Base-by-base conservation (phyloP, 2,797 vertebrate species). In the Enteromius unitaeniatus region DNA sequence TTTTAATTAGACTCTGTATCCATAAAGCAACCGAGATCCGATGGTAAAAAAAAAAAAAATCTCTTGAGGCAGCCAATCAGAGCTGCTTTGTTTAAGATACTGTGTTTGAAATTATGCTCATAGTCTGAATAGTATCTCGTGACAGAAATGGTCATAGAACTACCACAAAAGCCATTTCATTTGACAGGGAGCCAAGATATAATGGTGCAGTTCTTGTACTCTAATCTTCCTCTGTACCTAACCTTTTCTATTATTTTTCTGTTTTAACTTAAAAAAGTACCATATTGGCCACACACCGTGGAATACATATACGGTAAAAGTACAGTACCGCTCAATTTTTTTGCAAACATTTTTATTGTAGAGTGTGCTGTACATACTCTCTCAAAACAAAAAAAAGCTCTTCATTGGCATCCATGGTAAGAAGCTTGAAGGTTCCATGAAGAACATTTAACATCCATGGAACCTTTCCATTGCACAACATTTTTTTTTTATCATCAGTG, bases 151-250 rank as follows among this genome's bases (percentile, higher is more conserved):
- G 51, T 69, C 65, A 42, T 60, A 58, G 34, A n/a, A 7, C 37
- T 72, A 67, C 37, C 51, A 81, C 28, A 81, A 81, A 70, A 72
- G 65, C 51, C 51, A 82, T 82, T 82, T 65, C 45, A 73, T 82
- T 65, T 75, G 70, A 80, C 80, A 62, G 58, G 69, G 53, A 78
- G 65, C 65, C 75, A 47, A 73, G 14, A 47, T 70, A 76, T 65
- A 83, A 28, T 79, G 72, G 68, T 26, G 85, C 86, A 81, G 84
- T 72, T 26, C 51, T 72, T 53, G 1, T 58, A 47, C 78, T 53
- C 60, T 79, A 28, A 34, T 53, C 7, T 80, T 80, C 7, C 55
- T 40, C 13, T 42, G 86, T 86, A 85, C 81, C 83, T 84, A 64
- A 67, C 4, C 23, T 79, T 79, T 68, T 69, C 23, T 42, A 28